Conservation (phyloP, 1,140 invertebrate genomes). For the Drosophila triauraria region DNA sequence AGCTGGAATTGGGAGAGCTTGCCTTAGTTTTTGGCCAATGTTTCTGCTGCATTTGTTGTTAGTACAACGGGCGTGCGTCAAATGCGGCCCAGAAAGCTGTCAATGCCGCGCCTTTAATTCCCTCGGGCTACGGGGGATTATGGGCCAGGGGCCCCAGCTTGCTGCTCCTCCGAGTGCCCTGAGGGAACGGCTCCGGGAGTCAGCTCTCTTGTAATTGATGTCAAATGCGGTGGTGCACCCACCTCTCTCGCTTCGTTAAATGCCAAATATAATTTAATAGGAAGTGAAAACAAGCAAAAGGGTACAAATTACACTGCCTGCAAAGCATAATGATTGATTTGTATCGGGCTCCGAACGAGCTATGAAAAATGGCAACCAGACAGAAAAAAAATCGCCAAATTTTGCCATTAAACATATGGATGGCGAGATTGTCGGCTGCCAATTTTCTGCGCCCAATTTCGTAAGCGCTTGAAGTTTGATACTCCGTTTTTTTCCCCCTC, state of each 20-base stretch:
- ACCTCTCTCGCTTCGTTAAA: slow-evolving; percentile 69
- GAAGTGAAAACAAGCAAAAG: slow-evolving; percentile 81
- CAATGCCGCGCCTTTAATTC: slow-evolving; percentile 64
- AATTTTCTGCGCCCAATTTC: slow-evolving; percentile 68
- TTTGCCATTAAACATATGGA: slow-evolving; percentile 60
- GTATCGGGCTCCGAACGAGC: slow-evolving; percentile 73
- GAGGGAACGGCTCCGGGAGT: slow-evolving; percentile 62
- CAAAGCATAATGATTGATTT: slow-evolving; percentile 79
- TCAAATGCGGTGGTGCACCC: slow-evolving; percentile 72
- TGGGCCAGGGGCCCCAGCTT: slow-evolving; percentile 18
- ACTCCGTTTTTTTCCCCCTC: slow-evolving; percentile 22
- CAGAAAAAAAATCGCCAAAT: slow-evolving; percentile 25
- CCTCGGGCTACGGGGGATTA: slow-evolving; percentile 24
- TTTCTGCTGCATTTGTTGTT: slow-evolving; percentile 27
- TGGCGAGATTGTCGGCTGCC: slow-evolving; percentile 47
- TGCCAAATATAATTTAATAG: slow-evolving; percentile 84
- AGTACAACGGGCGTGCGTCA: slow-evolving; percentile 60
- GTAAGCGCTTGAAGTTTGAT: slow-evolving; percentile 45
- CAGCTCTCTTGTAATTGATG: slow-evolving; percentile 76
- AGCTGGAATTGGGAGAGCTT: slow-evolving; percentile 38
- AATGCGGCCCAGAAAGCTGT: slow-evolving; percentile 66
- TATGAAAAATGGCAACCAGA: slow-evolving; percentile 34
- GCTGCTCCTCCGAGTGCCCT: slow-evolving; percentile 6
- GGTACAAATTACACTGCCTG: slow-evolving; percentile 72
- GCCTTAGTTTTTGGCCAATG: slow-evolving; percentile 18